A percentile compares a stretch with the other conserved stretches of the same genome.
These are phyloP conservation scores for Lichenostomus cassidix DNA, from an alignment of 2,113 vertebrate species.

Conservation along the genomic window DNA sequence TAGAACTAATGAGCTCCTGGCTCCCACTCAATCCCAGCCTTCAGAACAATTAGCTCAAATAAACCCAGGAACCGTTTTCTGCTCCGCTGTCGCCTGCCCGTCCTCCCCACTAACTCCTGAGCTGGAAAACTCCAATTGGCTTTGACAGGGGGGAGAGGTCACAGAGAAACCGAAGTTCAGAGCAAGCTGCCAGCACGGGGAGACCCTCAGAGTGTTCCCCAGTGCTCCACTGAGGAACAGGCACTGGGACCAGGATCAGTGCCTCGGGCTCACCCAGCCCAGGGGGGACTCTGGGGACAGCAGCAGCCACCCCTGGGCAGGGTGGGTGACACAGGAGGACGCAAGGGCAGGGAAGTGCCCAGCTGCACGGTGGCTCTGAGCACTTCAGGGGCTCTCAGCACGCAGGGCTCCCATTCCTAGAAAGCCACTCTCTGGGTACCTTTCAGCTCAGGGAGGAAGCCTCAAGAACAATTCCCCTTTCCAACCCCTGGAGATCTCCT, in stretches of 20 bases:
- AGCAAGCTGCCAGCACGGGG: neutral
- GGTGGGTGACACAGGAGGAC: neutral
- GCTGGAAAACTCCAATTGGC: neutral
- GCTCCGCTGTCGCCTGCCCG: neutral
- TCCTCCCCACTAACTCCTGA: neutral
- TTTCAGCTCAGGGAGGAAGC: neutral
- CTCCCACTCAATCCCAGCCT: conserved; percentile 7
- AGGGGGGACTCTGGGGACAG: neutral
- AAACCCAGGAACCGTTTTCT: neutral
- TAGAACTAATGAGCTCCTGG: conserved; percentile 50
- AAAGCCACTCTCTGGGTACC: neutral
- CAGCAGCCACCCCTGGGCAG: neutral
- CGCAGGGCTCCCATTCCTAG: neutral
- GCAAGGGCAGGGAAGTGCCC: neutral
- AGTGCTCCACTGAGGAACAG: rapidly evolving
- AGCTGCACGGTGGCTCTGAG: rapidly evolving
- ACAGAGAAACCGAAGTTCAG: neutral
- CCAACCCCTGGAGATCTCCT: rapidly evolving
- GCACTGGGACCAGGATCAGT: rapidly evolving
- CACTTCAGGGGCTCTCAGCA: rapidly evolving
- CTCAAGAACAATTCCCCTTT: neutral
- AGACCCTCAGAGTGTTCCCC: neutral
- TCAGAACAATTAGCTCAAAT: conserved; percentile 45
- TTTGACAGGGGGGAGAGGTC: conserved; percentile 36
- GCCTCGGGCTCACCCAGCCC: neutral